A percentile compares a stretch with the other conserved stretches of the same genome.
Evolutionary conservation across 2,888 invertebrate species (phyloP).

Genomic region (Trisateles emortualis): DNA sequence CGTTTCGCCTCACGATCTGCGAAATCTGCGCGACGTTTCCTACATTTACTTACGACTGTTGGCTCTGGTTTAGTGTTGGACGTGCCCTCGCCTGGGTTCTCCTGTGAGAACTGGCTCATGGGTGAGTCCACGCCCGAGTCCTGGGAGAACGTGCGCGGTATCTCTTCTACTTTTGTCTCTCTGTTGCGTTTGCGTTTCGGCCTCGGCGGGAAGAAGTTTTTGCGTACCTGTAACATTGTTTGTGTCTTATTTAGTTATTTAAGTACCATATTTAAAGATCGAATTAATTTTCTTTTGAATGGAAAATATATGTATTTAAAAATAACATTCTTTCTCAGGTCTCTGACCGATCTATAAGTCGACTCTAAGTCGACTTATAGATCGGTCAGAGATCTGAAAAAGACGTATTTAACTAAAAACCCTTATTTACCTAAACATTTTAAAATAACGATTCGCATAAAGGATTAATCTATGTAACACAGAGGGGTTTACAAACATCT

Average conservation of each 20-base stretch:
- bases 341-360: no score
- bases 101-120: slow-evolving; percentile 61
- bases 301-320: no score
- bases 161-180: slow-evolving; percentile 38
- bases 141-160: slow-evolving; percentile 61
- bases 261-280: no score
- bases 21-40: slow-evolving; percentile 63
- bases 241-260: not conserved
- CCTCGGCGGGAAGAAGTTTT: slow-evolving; percentile 89
- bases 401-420: no score
- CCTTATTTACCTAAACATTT: no score
- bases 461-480: no score
- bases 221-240: slow-evolving; percentile 86
- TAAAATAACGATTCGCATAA: no score
- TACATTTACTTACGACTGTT: slow-evolving; percentile 18
- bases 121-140: slow-evolving; percentile 70
- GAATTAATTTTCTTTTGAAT: no score
- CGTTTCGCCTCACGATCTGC: slow-evolving; percentile 62
- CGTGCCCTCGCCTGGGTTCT: slow-evolving; percentile 38
- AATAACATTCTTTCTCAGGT: no score
- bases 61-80: slow-evolving; percentile 2
- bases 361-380: no score
- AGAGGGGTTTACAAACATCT: no score
- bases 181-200: slow-evolving; percentile 81
- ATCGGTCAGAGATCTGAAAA: no score